Percentiles rank a stretch among this genome's conserved stretches.
Conservation (phyloP, 2,797 vertebrate species). For the Enteromius fasciolatus region DNA sequence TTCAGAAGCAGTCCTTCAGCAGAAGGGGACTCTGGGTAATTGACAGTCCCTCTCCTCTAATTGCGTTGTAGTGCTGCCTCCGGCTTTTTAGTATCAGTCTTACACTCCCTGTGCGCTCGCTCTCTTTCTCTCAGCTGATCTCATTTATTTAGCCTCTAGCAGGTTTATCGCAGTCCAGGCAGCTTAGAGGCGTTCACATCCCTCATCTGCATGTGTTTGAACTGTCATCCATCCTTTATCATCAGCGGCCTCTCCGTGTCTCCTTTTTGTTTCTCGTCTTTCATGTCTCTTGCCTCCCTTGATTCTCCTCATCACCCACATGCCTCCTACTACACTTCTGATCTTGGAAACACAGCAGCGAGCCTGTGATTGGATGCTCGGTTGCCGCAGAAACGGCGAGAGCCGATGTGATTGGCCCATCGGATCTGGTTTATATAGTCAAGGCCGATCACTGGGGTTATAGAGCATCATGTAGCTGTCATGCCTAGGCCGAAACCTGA, state of each 20-base stretch:
- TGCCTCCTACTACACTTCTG: constrained; percentile 53
- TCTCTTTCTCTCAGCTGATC: constrained; percentile 43
- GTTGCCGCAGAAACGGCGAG: constrained; percentile 50
- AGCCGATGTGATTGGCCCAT: constrained; percentile 10
- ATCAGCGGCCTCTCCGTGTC: constrained; percentile 36
- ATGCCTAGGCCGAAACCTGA: background rate
- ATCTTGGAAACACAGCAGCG: constrained; percentile 46
- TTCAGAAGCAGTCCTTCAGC: constrained; percentile 5
- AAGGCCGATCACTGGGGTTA: background rate
- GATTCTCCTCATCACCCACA: constrained; percentile 56
- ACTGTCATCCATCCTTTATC: constrained; percentile 57
- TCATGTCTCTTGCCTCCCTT: constrained; percentile 25
- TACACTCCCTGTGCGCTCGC: background rate
- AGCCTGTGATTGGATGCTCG: constrained; percentile 41
- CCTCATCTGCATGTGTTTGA: constrained; percentile 71
- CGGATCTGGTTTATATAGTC: background rate
- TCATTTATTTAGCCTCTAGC: constrained; percentile 22
- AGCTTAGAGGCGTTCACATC: constrained; percentile 50
- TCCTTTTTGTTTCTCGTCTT: constrained; percentile 41
- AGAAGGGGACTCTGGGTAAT: constrained; percentile 22
- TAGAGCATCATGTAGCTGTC: background rate
- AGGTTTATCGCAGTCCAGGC: constrained; percentile 50
- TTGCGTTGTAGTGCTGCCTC: background rate
- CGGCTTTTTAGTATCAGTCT: background rate
- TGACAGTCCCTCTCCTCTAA: constrained; percentile 13